Evolutionary conservation across 2,888 invertebrate species (phyloP).

Genomic region (Sericinus montela): DNA sequence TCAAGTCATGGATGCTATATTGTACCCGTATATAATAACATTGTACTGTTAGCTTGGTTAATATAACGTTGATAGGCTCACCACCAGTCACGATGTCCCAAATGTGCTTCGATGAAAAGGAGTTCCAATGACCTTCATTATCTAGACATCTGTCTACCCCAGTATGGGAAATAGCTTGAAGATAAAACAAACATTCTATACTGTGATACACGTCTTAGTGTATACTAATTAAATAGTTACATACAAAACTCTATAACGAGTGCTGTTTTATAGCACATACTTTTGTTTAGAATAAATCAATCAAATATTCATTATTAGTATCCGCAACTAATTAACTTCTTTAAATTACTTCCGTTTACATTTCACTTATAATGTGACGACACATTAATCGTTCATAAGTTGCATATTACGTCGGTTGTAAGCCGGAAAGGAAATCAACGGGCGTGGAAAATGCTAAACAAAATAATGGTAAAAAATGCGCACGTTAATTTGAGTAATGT

Average conservation of each 20-base stretch:
- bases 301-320: slow-evolving; percentile 23
- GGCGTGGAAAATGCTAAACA: slow-evolving; percentile 15
- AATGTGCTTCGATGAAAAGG: too few relatives aligned
- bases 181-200: too few relatives aligned
- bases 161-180: too few relatives aligned
- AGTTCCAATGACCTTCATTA: too few relatives aligned
- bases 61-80: too few relatives aligned
- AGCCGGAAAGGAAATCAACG: slow-evolving; percentile 23
- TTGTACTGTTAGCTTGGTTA: too few relatives aligned
- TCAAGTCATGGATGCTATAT: too few relatives aligned
- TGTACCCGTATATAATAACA: too few relatives aligned
- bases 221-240: neutral
- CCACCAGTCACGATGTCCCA: too few relatives aligned
- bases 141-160: too few relatives aligned
- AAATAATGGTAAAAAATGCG: neutral
- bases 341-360: slow-evolving; percentile 20
- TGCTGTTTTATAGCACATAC: slow-evolving; percentile 21
- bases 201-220: too few relatives aligned
- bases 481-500: neutral
- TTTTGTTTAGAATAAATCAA: slow-evolving; percentile 31
- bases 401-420: slow-evolving; percentile 4
- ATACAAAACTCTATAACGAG: neutral
- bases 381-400: slow-evolving; percentile 24
- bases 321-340: slow-evolving; percentile 21
- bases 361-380: slow-evolving; percentile 28